phyloP scores from a whole-genome alignment of 1,140 invertebrate genomes.

The Leptinotarsa defecta region DNA sequence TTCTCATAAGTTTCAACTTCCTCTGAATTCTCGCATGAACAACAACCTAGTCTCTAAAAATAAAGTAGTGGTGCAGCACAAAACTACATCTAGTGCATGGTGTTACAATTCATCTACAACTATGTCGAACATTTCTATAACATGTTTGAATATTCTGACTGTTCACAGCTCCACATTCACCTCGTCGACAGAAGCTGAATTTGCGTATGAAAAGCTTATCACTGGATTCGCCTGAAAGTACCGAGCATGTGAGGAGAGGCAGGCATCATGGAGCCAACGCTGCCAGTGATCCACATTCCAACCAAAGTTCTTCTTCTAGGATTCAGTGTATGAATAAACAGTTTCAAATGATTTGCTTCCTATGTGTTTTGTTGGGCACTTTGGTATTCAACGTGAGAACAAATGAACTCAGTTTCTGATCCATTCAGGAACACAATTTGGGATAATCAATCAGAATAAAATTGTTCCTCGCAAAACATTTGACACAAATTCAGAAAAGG shows the following conservation, averaged over 20 bases:
- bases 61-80: constrained; percentile 8
- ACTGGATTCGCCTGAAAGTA: constrained; percentile 91
- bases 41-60: constrained; percentile 17
- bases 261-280: constrained; percentile 63
- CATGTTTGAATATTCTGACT: background rate
- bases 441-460: no score
- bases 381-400: background rate
- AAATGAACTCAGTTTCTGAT: constrained; percentile 7
- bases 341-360: background rate
- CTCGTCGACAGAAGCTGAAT: constrained; percentile 92
- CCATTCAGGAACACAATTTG: no score
- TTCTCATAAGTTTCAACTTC: no score
- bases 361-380: background rate
- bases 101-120: constrained; percentile 17
- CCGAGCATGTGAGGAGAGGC: constrained; percentile 80
- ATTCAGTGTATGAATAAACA: constrained; percentile 56
- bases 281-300: constrained; percentile 63
- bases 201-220: constrained; percentile 97
- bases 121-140: background rate
- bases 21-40: constrained; percentile 24
- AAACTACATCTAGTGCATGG: constrained; percentile 14
- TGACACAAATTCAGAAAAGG: no score
- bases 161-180: constrained; percentile 86
- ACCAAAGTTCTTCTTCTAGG: constrained; percentile 59
- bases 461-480: no score